phyloP scores from a whole-genome alignment of 2,113 vertebrate species.

The Agapornis roseicollis region DNA sequence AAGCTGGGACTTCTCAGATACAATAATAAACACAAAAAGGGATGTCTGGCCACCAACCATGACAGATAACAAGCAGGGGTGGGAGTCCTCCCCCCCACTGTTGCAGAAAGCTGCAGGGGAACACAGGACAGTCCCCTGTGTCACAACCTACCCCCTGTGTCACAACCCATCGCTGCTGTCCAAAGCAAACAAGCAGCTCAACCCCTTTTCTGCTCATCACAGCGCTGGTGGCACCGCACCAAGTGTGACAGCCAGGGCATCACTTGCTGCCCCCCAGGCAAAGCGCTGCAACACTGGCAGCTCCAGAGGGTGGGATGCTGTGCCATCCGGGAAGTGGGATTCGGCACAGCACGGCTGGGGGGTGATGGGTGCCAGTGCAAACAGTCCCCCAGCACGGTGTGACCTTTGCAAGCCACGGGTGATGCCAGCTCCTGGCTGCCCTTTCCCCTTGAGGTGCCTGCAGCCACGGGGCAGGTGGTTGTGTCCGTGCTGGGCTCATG shows the following conservation, averaged over 20 bases:
- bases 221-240: neutral
- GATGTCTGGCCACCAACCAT: neutral
- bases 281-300: neutral
- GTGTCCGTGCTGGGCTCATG: neutral
- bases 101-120: neutral
- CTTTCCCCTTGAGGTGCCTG: neutral
- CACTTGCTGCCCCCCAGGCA: neutral
- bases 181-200: conserved; percentile 11
- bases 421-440: neutral
- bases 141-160: conserved; percentile 12
- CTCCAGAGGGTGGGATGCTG: neutral
- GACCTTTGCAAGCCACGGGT: neutral
- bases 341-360: too few relatives aligned
- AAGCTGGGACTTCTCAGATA: neutral
- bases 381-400: rapidly evolving
- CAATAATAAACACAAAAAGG: neutral
- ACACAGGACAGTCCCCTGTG: conserved; percentile 28
- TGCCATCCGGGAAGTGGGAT: neutral
- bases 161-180: neutral
- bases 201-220: neutral
- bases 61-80: neutral
- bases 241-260: neutral
- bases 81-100: neutral
- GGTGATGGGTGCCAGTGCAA: neutral
- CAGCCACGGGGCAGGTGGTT: neutral